phyloP scores from a whole-genome alignment of 2,113 vertebrate genomes.

The Tenrec ecaudatus region DNA sequence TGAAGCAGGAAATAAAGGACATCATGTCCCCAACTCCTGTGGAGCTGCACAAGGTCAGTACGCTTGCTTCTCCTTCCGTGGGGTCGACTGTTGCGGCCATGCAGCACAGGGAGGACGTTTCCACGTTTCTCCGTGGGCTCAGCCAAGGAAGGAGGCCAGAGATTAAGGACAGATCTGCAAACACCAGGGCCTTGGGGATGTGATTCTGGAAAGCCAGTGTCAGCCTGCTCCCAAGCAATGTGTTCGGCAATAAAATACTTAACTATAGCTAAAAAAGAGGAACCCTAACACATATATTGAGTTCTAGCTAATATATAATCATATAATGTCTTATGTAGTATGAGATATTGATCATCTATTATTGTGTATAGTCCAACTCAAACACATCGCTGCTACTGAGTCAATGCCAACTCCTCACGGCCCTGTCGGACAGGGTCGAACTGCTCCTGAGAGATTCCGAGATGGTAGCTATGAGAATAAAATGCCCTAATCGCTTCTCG shows the following conservation, averaged over 20 bases:
- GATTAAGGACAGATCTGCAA: constrained; percentile 54
- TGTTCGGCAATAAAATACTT: neutral
- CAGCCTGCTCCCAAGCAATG: constrained; percentile 67
- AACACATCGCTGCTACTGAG: no score
- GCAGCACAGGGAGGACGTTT: neutral
- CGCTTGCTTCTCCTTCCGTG: constrained; percentile 29
- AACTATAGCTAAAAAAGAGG: neutral
- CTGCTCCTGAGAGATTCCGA: no score
- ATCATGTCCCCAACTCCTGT: constrained; percentile 97
- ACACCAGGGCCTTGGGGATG: constrained; percentile 56
- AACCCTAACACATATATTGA: no score
- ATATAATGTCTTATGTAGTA: no score
- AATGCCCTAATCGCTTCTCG: no score
- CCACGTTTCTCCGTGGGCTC: constrained; percentile 39
- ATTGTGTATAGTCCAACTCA: no score
- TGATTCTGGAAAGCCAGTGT: constrained; percentile 66
- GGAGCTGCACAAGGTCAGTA: constrained; percentile 97
- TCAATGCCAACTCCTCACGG: no score
- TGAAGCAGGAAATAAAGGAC: constrained; percentile 98
- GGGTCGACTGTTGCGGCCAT: neutral
- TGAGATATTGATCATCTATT: no score
- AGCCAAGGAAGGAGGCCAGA: neutral
- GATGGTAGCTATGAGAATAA: no score
- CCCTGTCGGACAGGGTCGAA: no score
- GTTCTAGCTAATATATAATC: no score